Percentiles rank a stretch among this genome's conserved stretches.
Conservation (phyloP, 2,797 vertebrate species). For the Pristis pectinata region DNA sequence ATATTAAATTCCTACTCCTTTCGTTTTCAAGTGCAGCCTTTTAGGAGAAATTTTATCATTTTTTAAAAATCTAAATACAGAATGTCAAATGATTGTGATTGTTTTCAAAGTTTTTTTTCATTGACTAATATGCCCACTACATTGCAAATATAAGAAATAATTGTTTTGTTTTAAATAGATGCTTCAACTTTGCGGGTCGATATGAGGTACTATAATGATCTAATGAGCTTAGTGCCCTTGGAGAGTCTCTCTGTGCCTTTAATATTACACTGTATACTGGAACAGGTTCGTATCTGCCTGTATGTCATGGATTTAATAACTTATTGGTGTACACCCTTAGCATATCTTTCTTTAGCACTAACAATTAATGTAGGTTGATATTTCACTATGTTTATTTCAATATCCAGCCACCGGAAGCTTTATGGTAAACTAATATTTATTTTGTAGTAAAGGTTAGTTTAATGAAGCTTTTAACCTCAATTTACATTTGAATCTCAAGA, state of each 20-base stretch:
- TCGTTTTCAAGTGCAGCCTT: background rate
- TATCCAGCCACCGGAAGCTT: background rate
- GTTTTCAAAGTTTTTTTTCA: background rate
- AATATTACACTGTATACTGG: conserved; percentile 76
- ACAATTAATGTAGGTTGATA: background rate
- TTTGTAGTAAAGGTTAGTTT: background rate
- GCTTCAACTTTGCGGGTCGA: conserved; percentile 55
- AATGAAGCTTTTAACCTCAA: background rate
- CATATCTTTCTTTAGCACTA: background rate
- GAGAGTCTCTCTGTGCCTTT: conserved; percentile 73
- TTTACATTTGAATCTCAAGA: background rate
- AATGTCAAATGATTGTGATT: background rate
- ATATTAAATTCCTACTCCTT: background rate
- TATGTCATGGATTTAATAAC: background rate
- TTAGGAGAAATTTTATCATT: background rate
- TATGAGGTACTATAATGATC: conserved; percentile 70
- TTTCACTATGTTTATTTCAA: background rate
- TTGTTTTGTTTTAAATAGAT: conserved; percentile 31
- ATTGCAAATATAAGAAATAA: background rate
- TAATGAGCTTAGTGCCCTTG: conserved; percentile 69
- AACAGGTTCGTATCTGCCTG: conserved; percentile 66
- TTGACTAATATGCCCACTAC: background rate
- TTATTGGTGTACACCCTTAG: no score
- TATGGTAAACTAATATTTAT: background rate
- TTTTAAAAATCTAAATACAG: background rate